A percentile compares a stretch with the other conserved stretches of the same genome.
Evolutionary conservation across 2,797 vertebrate species (phyloP).

Genomic region (Eidolon dupreanum): DNA sequence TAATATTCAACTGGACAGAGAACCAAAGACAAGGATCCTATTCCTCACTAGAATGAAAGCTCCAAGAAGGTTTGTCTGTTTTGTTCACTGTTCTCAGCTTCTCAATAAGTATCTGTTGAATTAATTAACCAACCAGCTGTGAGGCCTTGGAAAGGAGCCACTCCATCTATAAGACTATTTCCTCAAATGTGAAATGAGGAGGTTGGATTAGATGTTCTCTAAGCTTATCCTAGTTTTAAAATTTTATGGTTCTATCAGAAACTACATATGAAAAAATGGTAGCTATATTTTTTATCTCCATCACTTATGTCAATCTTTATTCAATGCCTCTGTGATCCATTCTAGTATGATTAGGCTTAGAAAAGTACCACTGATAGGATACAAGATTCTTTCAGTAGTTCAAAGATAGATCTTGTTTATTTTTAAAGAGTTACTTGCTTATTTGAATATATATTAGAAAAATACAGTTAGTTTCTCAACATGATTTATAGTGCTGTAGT

Average conservation of each 20-base stretch:
- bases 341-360: not conserved
- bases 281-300: not conserved
- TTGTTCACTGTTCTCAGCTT: not conserved
- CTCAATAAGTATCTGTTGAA: not conserved
- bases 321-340: not conserved
- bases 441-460: slow-evolving; percentile 1
- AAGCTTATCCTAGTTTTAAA: not conserved
- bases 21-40: not conserved
- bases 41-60: not conserved
- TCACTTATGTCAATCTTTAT: not conserved
- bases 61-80: not conserved
- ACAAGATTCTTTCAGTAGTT: not conserved
- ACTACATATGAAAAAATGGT: not conserved
- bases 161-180: not conserved
- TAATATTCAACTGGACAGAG: not conserved
- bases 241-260: not conserved
- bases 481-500: not conserved
- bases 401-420: not conserved
- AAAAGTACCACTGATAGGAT: not conserved
- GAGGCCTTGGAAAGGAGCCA: not conserved
- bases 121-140: not conserved
- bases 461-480: not conserved
- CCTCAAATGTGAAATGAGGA: not conserved
- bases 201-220: not conserved
- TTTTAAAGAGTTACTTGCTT: not conserved